These are phyloP conservation scores for Myotis yumanensis DNA, from an alignment of 2,113 vertebrate species.

Conservation along the genomic window DNA sequence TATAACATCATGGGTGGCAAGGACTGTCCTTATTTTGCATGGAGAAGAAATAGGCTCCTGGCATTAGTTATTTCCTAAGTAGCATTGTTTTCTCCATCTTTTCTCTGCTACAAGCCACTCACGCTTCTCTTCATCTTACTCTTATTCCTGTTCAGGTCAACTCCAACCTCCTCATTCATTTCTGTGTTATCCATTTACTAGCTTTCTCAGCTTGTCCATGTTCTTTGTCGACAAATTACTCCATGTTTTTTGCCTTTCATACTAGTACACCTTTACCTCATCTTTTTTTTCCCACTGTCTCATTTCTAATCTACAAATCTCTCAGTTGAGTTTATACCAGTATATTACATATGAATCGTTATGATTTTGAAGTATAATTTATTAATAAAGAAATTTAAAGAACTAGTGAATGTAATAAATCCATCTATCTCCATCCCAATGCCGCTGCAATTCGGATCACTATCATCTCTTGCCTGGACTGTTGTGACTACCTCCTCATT, in stretches of 20 bases:
- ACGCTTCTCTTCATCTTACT: background rate
- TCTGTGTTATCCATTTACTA: background rate
- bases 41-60: background rate
- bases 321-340: background rate
- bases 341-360: background rate
- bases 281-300: background rate
- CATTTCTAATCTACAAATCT: conserved; percentile 36
- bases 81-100: background rate
- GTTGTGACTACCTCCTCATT: background rate
- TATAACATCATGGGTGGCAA: background rate
- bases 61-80: background rate
- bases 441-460: background rate
- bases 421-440: background rate
- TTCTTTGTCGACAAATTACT: background rate
- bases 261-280: background rate
- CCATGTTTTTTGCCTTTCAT: background rate
- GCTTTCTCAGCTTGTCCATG: background rate
- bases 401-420: conserved; percentile 26
- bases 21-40: background rate
- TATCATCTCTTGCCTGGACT: background rate
- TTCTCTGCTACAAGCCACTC: background rate
- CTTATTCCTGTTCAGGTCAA: conserved; percentile 1
- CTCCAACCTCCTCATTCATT: conserved; percentile 6
- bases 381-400: conserved; percentile 36
- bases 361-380: conserved; percentile 36